Evolutionary conservation across 2,797 vertebrate species (phyloP).

Genomic region (Allobates femoralis): DNA sequence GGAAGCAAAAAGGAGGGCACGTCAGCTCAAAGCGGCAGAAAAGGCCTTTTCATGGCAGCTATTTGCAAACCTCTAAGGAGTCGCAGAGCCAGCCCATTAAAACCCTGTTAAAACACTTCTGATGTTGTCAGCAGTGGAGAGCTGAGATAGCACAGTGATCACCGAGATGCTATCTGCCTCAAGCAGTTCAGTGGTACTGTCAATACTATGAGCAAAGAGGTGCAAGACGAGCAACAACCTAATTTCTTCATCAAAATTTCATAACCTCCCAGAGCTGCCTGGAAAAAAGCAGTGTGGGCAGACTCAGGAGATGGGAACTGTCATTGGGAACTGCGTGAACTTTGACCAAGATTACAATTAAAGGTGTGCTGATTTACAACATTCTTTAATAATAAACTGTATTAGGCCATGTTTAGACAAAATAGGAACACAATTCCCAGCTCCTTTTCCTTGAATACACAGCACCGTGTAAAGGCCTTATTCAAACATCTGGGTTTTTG

Average conservation of each 20-base stretch:
- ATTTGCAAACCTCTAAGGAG: slow-evolving; percentile 90
- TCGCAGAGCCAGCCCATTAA: slow-evolving; percentile 90
- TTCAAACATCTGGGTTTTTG: too few species aligned
- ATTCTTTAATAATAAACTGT: not conserved
- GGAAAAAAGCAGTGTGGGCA: slow-evolving; percentile 65
- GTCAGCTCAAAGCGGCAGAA: slow-evolving; percentile 81
- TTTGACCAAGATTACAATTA: slow-evolving; percentile 47
- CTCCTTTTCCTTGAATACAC: too few species aligned
- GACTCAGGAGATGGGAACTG: slow-evolving; percentile 51
- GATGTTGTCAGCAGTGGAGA: slow-evolving; percentile 92
- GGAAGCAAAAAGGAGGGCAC: slow-evolving; percentile 84
- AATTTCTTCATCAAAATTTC: slow-evolving; percentile 98
- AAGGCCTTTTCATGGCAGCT: slow-evolving; percentile 83
- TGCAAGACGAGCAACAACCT: slow-evolving; percentile 98
- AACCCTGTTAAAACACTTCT: slow-evolving; percentile 99
- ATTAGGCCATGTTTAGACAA: not conserved
- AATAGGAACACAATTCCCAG: not conserved
- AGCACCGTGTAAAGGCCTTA: too few species aligned
- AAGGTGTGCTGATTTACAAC: not conserved
- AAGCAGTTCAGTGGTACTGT: slow-evolving; percentile 88
- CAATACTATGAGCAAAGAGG: slow-evolving; percentile 95
- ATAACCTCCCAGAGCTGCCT: slow-evolving; percentile 80
- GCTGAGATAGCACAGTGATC: slow-evolving; percentile 82
- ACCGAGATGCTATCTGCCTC: slow-evolving; percentile 84
- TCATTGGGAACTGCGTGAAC: slow-evolving; percentile 54